Evolutionary conservation across 2,888 invertebrate genomes (phyloP).

Genomic region (Meteorus colon): DNA sequence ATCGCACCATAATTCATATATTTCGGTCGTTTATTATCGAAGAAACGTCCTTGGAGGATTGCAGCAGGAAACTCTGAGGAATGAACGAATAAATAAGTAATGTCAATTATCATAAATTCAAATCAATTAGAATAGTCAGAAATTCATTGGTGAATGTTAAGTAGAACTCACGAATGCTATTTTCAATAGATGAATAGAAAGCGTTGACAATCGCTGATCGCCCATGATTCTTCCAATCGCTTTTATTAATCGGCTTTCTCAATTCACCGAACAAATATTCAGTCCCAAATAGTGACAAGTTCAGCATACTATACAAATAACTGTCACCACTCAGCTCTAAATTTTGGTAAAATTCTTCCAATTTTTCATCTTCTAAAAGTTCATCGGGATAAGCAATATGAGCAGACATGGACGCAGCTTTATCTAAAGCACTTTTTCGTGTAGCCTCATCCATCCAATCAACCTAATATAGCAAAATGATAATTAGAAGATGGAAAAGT

Average conservation of each 20-base stretch:
- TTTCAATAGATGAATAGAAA: constrained; percentile 75
- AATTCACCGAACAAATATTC: constrained; percentile 75
- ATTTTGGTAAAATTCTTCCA: constrained; percentile 84
- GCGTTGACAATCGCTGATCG: constrained; percentile 76
- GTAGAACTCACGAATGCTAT: constrained; percentile 75
- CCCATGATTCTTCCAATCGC: constrained; percentile 75
- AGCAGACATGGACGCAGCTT: constrained; percentile 87
- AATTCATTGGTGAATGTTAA: neutral
- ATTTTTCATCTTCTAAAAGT: constrained; percentile 85
- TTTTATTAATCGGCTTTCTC: constrained; percentile 75
- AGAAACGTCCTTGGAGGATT: constrained; percentile 93
- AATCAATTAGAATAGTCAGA: constrained; percentile 18
- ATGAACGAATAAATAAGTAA: neutral
- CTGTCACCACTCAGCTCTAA: constrained; percentile 72
- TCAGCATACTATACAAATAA: constrained; percentile 74
- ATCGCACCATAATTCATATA: constrained; percentile 96
- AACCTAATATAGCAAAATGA: constrained; percentile 68
- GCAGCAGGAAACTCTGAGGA: constrained; percentile 92
- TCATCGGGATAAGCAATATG: constrained; percentile 96
- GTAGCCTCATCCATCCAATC: constrained; percentile 87
- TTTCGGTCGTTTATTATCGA: constrained; percentile 88
- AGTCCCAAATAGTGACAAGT: constrained; percentile 74
- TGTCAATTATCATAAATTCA: constrained; percentile 19
- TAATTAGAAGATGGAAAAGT: neutral
- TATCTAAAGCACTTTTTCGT: constrained; percentile 83